These are phyloP conservation scores for Paracanthobrama guichenoti DNA, from an alignment of 2,113 vertebrate genomes.

Conservation along the genomic window DNA sequence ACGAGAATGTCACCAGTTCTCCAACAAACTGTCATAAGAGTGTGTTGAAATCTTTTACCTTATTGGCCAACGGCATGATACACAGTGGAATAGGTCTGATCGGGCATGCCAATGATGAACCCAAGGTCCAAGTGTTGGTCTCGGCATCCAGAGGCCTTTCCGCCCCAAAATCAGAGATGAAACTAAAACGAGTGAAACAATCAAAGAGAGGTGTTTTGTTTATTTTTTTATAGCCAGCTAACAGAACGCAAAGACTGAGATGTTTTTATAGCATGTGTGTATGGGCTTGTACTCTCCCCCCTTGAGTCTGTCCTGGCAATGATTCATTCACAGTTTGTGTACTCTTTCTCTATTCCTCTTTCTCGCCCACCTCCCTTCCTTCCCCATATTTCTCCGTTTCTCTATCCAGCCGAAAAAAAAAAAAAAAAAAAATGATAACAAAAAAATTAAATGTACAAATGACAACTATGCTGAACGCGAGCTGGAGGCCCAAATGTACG, in stretches of 20 bases:
- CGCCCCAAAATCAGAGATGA: conserved; percentile 37
- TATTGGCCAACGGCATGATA: not conserved
- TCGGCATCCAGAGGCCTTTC: not conserved
- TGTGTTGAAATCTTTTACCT: not conserved
- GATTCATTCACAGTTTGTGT: conserved; percentile 49
- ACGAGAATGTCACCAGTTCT: not conserved
- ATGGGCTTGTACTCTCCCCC: conserved; percentile 54
- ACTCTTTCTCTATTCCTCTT: conserved; percentile 36
- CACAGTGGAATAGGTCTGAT: conserved; percentile 5
- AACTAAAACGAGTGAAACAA: conserved; percentile 37
- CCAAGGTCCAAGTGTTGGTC: not conserved
- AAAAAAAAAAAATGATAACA: conserved; percentile 17
- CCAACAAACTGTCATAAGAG: not conserved
- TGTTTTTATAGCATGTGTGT: conserved; percentile 65
- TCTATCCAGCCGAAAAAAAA: conserved; percentile 44
- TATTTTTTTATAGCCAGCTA: conserved; percentile 59
- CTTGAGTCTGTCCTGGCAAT: conserved; percentile 37
- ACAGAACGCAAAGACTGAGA: conserved; percentile 57
- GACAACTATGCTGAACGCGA: conserved; percentile 28
- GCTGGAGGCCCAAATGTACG: conserved; percentile 36
- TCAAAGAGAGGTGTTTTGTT: conserved; percentile 50
- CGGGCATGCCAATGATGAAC: conserved; percentile 1
- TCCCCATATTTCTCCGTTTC: conserved; percentile 43
- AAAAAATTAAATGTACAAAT: conserved; percentile 26
- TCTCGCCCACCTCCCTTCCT: conserved; percentile 5